A percentile compares a stretch with the other conserved stretches of the same genome.
phyloP scores from a whole-genome alignment of 1,140 invertebrate genomes.

The Papilio xuthus region DNA sequence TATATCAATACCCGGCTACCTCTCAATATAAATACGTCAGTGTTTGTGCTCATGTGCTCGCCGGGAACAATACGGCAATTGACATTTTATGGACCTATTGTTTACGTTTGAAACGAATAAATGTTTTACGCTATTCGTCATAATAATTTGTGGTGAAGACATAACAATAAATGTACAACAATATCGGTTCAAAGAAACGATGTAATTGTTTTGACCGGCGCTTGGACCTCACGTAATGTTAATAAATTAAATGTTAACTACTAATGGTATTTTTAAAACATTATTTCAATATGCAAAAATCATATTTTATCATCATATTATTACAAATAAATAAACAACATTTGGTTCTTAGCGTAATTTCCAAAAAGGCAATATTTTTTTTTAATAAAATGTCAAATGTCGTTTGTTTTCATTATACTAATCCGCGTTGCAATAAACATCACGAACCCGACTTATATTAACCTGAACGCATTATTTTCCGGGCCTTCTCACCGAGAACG shows the following conservation, averaged over 20 bases:
- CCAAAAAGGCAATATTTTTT: neutral
- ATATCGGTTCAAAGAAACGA: slow-evolving; percentile 28
- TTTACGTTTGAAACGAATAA: slow-evolving; percentile 47
- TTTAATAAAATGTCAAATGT: slow-evolving; percentile 38
- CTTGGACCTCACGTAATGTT: slow-evolving; percentile 2
- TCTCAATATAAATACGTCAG: slow-evolving; percentile 40
- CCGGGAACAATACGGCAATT: slow-evolving; percentile 68
- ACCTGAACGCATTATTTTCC: slow-evolving; percentile 74
- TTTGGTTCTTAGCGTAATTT: neutral
- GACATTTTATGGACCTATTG: slow-evolving; percentile 69
- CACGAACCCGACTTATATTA: slow-evolving; percentile 56
- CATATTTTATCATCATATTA: neutral
- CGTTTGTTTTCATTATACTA: slow-evolving; percentile 46
- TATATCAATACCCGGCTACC: neutral
- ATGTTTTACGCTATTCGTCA: slow-evolving; percentile 34
- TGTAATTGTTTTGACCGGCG: slow-evolving; percentile 1
- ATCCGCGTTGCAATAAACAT: slow-evolving; percentile 40
- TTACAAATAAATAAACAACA: neutral
- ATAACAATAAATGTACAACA: slow-evolving; percentile 39
- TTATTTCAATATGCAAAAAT: neutral
- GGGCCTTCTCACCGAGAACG: slow-evolving; percentile 64
- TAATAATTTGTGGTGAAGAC: slow-evolving; percentile 39
- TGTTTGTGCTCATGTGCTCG: slow-evolving; percentile 51
- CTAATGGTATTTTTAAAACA: neutral
- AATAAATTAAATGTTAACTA: neutral